Base-by-base conservation (phyloP, 2,888 invertebrate species). In the Platycheirus rosarum region DNA sequence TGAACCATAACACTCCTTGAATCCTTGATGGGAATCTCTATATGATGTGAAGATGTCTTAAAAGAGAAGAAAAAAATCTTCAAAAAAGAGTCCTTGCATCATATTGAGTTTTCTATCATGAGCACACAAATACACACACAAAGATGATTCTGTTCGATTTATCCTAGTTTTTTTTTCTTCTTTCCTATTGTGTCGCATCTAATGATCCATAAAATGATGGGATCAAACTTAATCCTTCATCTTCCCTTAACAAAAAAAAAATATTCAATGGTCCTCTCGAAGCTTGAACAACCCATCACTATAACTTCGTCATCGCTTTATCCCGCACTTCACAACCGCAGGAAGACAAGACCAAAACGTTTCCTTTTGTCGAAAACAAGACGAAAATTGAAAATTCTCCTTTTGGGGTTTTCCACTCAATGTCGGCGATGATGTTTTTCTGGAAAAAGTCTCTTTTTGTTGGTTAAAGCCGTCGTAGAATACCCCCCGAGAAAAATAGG, bases 131-230 rank as follows among this genome's bases (percentile, higher is more conserved):
- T n/a, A 62, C 62, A 44, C n/a, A 35, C 16, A 68, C 42, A 35
- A 44, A 46, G 37, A 66, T 46, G 5, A 55, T 74, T 53, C 37
- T 51, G 53, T 42, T 60, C 62, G 53, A 77, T 71, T 60, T 76
- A 82, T 77, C 76, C 55, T 71, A n/a, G n/a, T n/a, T n/a, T n/a
- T n/a, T n/a, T n/a, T n/a, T n/a, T n/a, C n/a, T 46, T 71, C 62
- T 71, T 82, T 71, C 60, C 77, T 68, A 77, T 82, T 82, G 73
- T 82, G 71, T 82, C 77, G 71, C 51, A 63, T 57, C 77, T 82
- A 82, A 82, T 82, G 82, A 82, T 82, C 77, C 82, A 69, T 77
- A 73, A 82, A 82, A 82, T 77, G 77, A 82, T 73, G 82, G 82
- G 71, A 82, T 82, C 77, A 60, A 71, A 71, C 82, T 82, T 82